Base-by-base conservation (phyloP, 2,888 invertebrate species). In the Steinernema scapterisci region DNA sequence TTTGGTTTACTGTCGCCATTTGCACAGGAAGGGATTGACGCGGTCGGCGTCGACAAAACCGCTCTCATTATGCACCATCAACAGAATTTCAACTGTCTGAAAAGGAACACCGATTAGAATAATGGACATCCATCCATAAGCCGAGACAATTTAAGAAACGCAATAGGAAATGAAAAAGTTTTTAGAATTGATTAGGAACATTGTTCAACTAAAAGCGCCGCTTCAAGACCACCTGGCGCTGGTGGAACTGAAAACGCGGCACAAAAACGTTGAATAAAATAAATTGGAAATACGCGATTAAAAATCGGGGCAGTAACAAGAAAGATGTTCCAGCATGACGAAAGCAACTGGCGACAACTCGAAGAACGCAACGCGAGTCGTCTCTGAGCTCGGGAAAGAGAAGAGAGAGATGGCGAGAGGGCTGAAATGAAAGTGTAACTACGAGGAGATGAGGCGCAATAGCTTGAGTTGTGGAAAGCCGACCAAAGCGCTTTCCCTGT, bases 361-460 rank as follows among this genome's bases (percentile, higher is more conserved):
- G 63, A 31, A 63, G 63, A 63, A 63, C 63, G 63, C 63, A 63
- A 63, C 63, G 63, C 63, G 63, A 63, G 27, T 54, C 54, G 54
- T 5, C 21, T 54, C 21, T 21, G 54, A 25, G 63, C 63, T 63
- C 63, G 63, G 31, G 63, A 63, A 63, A 63, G 63, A 63, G 63
- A 63, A 63, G 27, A 27, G 63, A 63, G 63, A 63, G 63, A 63
- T 63, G 27, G 63, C 63, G 63, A 63, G 63, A 63, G 63, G 31
- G 63, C 63, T 25, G 31, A 27, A 63, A 63, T 63, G 63, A 63
- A 63, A 63, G 63, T 63, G 63, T 63, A 63, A 63, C 63, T 63
- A 63, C 63, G 63, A 63, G 63, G 27, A 63, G 63, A 63, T 63
- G 63, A 63, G 63, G 31, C 63, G 63, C 63, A 63, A 63, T 31